These are phyloP conservation scores for Menidia beryllina DNA, from an alignment of 2,113 vertebrate genomes.

Conservation along the genomic window DNA sequence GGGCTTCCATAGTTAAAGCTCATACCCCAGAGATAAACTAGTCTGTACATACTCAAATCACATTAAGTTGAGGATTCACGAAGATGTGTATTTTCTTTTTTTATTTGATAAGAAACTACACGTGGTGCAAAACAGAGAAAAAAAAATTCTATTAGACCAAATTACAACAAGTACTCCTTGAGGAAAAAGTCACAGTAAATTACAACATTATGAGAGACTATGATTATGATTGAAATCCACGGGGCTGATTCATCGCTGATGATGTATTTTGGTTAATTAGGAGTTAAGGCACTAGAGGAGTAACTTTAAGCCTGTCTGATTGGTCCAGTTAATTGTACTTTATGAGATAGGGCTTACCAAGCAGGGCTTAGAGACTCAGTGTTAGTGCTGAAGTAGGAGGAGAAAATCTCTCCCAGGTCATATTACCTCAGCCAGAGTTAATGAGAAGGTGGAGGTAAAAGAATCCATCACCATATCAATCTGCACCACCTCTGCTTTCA, in stretches of 20 bases:
- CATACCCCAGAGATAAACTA: slow-evolving; percentile 79
- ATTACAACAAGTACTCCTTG: slow-evolving; percentile 74
- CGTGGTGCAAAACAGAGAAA: background rate
- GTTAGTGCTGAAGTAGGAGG: slow-evolving; percentile 78
- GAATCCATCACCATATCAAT: slow-evolving; percentile 80
- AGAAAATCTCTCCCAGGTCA: slow-evolving; percentile 80
- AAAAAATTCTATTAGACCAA: slow-evolving; percentile 61
- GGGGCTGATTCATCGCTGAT: slow-evolving; percentile 78
- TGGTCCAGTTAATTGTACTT: slow-evolving; percentile 86
- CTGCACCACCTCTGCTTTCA: slow-evolving; percentile 71
- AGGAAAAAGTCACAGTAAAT: slow-evolving; percentile 79
- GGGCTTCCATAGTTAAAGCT: slow-evolving; percentile 75
- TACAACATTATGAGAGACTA: slow-evolving; percentile 75
- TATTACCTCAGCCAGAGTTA: slow-evolving; percentile 80
- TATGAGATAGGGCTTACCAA: slow-evolving; percentile 77
- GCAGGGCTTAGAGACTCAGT: slow-evolving; percentile 73
- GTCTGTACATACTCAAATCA: slow-evolving; percentile 64
- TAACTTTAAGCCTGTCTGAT: slow-evolving; percentile 84
- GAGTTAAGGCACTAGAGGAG: slow-evolving; percentile 78
- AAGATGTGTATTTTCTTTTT: slow-evolving; percentile 10
- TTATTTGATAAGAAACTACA: slow-evolving; percentile 32
- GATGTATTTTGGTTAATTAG: slow-evolving; percentile 86
- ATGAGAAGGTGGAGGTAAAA: slow-evolving; percentile 83
- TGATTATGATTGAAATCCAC: slow-evolving; percentile 79
- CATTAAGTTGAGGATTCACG: slow-evolving; percentile 54